A percentile compares a stretch with the other conserved stretches of the same genome.
These are phyloP conservation scores for Meandrina meandrites DNA, from an alignment of 92 coral and sea anemone species.

Conservation along the genomic window DNA sequence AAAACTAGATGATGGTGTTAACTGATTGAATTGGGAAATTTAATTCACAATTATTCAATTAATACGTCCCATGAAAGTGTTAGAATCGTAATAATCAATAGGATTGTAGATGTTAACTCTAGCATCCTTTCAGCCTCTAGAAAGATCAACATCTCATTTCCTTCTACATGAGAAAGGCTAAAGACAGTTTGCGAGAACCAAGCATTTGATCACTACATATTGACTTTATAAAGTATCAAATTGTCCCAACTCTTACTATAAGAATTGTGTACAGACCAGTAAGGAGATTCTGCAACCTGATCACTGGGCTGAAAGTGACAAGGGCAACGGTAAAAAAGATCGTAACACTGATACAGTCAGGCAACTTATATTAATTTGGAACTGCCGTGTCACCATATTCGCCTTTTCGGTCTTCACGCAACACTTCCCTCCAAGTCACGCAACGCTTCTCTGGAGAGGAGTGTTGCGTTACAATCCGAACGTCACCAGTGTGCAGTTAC, in stretches of 20 bases:
- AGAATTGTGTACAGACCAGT: neutral
- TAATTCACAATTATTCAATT: conserved; percentile 8
- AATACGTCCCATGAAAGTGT: neutral
- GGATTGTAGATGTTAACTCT: neutral
- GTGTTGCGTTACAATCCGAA: no score
- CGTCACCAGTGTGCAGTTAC: no score
- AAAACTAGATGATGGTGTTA: neutral
- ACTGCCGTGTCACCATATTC: no score
- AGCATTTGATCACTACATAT: neutral
- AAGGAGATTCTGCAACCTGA: neutral
- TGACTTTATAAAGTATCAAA: neutral
- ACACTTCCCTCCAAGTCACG: no score
- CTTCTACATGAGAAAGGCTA: neutral
- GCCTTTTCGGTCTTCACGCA: no score
- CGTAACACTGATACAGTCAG: no score
- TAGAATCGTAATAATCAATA: neutral
- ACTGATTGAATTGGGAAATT: neutral
- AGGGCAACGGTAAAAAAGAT: neutral
- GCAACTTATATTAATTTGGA: no score
- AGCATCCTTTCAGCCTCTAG: neutral
- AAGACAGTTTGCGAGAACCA: neutral
- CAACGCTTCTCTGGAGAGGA: no score
- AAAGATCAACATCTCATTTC: neutral
- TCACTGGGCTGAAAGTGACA: neutral
- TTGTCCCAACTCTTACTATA: neutral